Percentiles rank a stretch among this genome's conserved stretches.
These are phyloP conservation scores for Diarsia brunnea DNA, from an alignment of 2,888 invertebrate genomes.

Conservation along the genomic window DNA sequence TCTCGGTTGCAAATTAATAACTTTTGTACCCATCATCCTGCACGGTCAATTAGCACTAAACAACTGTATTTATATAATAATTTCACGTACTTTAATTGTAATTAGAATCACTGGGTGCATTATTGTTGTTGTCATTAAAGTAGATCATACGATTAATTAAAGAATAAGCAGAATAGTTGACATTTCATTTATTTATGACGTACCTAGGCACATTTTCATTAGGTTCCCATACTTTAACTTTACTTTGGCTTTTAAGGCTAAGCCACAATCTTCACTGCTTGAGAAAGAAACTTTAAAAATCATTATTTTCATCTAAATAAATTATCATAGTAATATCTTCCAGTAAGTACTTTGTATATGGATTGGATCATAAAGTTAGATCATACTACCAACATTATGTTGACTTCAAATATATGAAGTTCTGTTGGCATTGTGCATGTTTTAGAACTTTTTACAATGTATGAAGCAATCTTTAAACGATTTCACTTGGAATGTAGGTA, in stretches of 20 bases:
- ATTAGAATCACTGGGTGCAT: slow-evolving; percentile 12
- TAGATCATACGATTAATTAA: slow-evolving; percentile 18
- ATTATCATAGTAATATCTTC: not conserved
- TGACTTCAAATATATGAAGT: not conserved
- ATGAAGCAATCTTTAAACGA: slow-evolving; percentile 21
- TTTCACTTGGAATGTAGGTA: slow-evolving; percentile 41
- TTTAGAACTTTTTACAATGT: slow-evolving; percentile 21
- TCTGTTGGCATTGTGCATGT: slow-evolving; percentile 23
- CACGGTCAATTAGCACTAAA: slow-evolving; percentile 47
- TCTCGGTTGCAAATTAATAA: slow-evolving; percentile 6
- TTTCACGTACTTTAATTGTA: slow-evolving; percentile 28
- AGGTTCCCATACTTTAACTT: not conserved
- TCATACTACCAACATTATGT: slow-evolving; percentile 6
- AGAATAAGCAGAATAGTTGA: slow-evolving; percentile 1
- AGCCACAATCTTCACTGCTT: slow-evolving; percentile 4
- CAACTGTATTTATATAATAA: slow-evolving; percentile 9
- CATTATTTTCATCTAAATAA: not conserved
- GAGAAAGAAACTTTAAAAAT: not conserved
- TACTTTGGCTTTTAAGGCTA: not conserved
- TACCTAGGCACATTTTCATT: not conserved
- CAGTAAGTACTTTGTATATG: not conserved
- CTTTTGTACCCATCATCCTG: slow-evolving; percentile 34
- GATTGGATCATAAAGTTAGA: not conserved
- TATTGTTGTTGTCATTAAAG: not conserved
- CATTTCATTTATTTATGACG: not conserved